These are phyloP conservation scores for Forbesichthys papilliferus DNA, from an alignment of 2,113 vertebrate genomes.

Conservation along the genomic window DNA sequence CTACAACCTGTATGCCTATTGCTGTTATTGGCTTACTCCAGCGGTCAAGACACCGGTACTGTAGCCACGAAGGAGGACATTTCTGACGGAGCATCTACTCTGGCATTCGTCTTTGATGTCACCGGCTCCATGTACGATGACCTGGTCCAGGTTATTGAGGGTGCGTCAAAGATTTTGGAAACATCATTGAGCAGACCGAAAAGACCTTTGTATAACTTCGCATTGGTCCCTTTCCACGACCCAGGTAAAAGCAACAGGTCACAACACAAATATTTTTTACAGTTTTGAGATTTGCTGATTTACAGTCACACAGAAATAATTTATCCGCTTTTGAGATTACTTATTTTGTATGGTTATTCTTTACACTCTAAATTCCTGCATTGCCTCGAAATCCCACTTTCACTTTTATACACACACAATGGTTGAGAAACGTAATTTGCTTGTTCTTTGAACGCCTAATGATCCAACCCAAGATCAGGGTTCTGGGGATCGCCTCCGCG, in stretches of 20 bases:
- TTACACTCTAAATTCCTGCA: too few species aligned
- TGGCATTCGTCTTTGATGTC: constrained; percentile 98
- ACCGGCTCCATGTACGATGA: constrained; percentile 99
- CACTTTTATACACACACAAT: background rate
- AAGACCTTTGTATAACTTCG: constrained; percentile 92
- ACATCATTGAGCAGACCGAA: constrained; percentile 93
- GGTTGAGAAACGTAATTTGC: constrained; percentile 55
- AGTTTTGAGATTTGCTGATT: background rate
- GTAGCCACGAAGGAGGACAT: constrained; percentile 68
- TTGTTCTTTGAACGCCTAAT: constrained; percentile 47
- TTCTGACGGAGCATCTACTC: constrained; percentile 92
- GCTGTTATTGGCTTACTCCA: constrained; percentile 63
- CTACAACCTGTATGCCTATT: constrained; percentile 34
- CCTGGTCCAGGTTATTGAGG: constrained; percentile 96
- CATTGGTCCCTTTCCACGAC: constrained; percentile 95
- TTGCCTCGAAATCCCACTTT: too few species aligned
- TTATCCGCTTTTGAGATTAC: background rate
- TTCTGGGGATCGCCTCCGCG: constrained; percentile 39
- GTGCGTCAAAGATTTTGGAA: constrained; percentile 96
- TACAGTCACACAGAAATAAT: background rate
- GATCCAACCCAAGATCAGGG: constrained; percentile 46
- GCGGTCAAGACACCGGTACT: constrained; percentile 64
- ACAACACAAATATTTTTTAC: background rate
- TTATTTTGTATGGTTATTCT: background rate
- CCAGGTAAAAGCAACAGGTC: constrained; percentile 82